Evolutionary conservation across 2,797 vertebrate genomes (phyloP), one percentile per base, ranked within the genome.

Genomic region (Onychomys arenicola): DNA sequence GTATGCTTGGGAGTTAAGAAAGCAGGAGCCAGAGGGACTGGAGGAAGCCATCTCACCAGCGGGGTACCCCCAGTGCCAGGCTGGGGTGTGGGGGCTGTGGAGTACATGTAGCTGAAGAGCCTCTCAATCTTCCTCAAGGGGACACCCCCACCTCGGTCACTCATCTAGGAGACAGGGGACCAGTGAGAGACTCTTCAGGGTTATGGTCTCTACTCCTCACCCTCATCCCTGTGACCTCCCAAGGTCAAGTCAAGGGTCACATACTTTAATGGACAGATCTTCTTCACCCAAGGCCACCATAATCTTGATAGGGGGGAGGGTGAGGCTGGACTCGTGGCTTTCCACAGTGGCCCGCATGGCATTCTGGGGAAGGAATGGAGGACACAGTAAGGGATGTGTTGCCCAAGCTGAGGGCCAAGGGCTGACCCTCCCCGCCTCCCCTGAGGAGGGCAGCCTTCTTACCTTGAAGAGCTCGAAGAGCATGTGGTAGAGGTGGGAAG

Each of bases 391-490:
- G 43, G 46, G 21, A 12, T 34, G 61, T 11, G 7, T n/a, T 34
- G 27, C 67, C 37, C 6, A 46, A 19, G 69, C 61, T 0, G 5
- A 0, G 14, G 52, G 89, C 27, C 4, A 12, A 61, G 57, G 43
- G 65, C 57, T 4, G 29, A 1, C 52, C 73, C 12, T 12, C 73
- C 88, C 49, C 1, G 23, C 40, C 16, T 46, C 52, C 55, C 73
- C 27, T 4, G 1, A 32, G 3, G 69, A 85, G 89, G 43, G 8
- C n/a, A 10, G 46, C 25, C 34, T 73, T 77, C 92, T 69, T 98
- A 99, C 99, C 99, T 99, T 99, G 93, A 99, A 99, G 97, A 99
- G 99, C 98, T 99, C 99, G 80, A 99, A 99, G 96, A 99, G 99
- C 99, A 99, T 99, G 98, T 99, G 99, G 96, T 99, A 99, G 55